A percentile compares a stretch with the other conserved stretches of the same genome.
These are phyloP conservation scores for Nomada goodeniana DNA, from an alignment of 2,888 invertebrate genomes.

Conservation along the genomic window DNA sequence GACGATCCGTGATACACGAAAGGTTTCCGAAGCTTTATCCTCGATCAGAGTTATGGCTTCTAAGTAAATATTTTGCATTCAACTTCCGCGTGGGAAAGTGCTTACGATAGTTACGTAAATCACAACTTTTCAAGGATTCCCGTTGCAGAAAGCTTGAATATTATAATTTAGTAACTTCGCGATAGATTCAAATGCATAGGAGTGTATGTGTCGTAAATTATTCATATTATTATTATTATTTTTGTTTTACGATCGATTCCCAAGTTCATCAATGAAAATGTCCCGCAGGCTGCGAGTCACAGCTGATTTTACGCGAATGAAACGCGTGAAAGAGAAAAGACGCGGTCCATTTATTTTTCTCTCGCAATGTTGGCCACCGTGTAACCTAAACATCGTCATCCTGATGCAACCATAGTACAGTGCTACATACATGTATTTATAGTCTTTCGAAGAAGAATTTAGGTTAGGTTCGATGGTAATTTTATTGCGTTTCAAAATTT, in stretches of 20 bases:
- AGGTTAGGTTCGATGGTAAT: slow-evolving; percentile 35
- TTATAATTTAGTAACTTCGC: background rate
- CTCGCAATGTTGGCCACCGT: slow-evolving; percentile 30
- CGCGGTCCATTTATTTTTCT: background rate
- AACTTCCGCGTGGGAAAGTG: background rate
- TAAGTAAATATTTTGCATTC: background rate
- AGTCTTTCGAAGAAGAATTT: background rate
- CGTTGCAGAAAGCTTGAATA: background rate
- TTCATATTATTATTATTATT: background rate
- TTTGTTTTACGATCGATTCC: background rate
- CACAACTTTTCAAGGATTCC: background rate
- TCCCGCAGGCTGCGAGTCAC: background rate
- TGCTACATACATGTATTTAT: too few species aligned
- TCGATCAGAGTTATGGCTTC: background rate
- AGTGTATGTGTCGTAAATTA: background rate
- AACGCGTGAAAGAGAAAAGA: background rate
- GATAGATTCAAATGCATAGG: background rate
- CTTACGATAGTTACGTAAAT: background rate
- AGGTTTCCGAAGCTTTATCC: background rate
- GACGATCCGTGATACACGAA: background rate
- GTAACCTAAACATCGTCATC: background rate
- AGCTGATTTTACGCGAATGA: slow-evolving; percentile 8
- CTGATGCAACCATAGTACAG: background rate
- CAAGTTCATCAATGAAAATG: background rate
- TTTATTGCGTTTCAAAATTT: slow-evolving; percentile 20